These are phyloP conservation scores for Lutjanus argentimaculatus DNA, from an alignment of 2,797 vertebrate genomes.

Conservation along the genomic window DNA sequence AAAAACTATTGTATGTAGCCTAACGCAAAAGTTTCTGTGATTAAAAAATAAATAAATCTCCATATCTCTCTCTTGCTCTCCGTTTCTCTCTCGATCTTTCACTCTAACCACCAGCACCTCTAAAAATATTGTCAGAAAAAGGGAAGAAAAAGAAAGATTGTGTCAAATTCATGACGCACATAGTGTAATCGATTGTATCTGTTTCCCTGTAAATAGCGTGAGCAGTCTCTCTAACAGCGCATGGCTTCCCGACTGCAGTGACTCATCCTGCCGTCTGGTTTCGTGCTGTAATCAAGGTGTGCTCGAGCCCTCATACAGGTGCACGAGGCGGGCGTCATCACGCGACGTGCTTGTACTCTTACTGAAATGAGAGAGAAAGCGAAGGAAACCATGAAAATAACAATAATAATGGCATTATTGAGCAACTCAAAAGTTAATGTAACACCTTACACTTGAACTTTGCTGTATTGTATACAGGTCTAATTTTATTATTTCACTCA, in stretches of 20 bases:
- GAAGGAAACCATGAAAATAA: background rate
- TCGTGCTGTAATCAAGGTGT: slow-evolving; percentile 75
- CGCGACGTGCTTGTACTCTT: background rate
- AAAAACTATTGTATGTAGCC: background rate
- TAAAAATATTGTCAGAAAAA: background rate
- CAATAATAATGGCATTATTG: too few species aligned
- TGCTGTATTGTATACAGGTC: background rate
- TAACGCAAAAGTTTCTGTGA: background rate
- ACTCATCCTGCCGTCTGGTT: slow-evolving; percentile 71
- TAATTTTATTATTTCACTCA: background rate
- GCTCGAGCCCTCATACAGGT: slow-evolving; percentile 65
- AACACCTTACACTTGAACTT: too few species aligned
- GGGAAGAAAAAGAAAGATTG: background rate
- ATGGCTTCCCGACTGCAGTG: slow-evolving; percentile 46
- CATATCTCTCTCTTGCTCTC: background rate
- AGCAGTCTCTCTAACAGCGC: background rate
- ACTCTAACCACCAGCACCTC: background rate
- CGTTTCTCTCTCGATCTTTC: background rate
- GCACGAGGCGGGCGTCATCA: background rate
- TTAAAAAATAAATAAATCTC: background rate
- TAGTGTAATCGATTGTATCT: background rate
- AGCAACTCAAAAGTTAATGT: background rate
- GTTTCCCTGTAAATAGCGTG: background rate
- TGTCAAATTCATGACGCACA: background rate
- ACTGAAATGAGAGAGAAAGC: background rate